Conservation (phyloP, 2,797 vertebrate species). For the Pteronotus mesoamericanus region DNA sequence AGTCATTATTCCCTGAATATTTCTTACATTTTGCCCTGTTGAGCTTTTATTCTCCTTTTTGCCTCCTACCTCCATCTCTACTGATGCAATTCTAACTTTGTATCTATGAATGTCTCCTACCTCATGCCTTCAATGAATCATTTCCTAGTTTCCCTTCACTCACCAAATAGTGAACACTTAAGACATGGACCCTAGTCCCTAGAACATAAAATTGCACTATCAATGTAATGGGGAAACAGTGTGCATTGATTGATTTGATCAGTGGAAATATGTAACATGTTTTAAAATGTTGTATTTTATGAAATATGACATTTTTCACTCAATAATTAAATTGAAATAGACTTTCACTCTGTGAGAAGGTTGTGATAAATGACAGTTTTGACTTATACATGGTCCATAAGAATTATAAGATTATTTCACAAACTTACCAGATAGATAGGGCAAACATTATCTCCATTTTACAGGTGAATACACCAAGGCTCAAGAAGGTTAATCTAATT, state of each 20-base stretch:
- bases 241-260: background rate
- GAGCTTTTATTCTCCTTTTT: background rate
- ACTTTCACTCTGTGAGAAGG: background rate
- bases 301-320: background rate
- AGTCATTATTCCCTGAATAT: background rate
- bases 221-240: background rate
- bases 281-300: background rate
- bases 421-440: background rate
- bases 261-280: background rate
- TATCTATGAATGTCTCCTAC: background rate
- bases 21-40: accelerated
- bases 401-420: background rate
- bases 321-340: background rate
- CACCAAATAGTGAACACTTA: background rate
- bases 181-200: background rate
- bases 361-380: background rate
- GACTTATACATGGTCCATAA: background rate
- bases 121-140: background rate
- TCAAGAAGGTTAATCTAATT: background rate
- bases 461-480: background rate
- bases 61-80: background rate
- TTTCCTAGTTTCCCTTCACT: background rate
- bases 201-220: background rate
- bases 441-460: background rate
- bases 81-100: background rate